Evolutionary conservation across 2,888 invertebrate genomes (phyloP).

Genomic region (Leptinotarsa tumamoca): DNA sequence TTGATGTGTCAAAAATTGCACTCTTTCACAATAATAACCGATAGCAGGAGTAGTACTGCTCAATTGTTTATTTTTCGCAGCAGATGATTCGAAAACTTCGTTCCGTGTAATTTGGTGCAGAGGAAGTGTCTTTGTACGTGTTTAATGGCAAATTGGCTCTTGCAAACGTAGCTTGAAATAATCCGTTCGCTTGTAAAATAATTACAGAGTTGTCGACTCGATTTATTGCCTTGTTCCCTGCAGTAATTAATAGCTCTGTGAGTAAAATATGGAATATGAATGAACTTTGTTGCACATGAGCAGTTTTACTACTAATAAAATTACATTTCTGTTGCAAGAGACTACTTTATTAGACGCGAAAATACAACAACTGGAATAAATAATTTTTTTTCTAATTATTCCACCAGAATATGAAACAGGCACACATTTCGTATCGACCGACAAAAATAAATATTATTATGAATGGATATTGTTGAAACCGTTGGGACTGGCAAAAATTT

Average conservation of each 20-base stretch:
- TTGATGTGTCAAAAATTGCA: no score
- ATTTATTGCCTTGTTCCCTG: conserved; percentile 16
- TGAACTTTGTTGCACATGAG: conserved; percentile 27
- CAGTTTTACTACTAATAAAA: neutral
- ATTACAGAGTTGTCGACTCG: conserved; percentile 16
- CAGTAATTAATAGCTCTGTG: conserved; percentile 12
- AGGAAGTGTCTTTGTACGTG: conserved; percentile 26
- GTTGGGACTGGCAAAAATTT: no score
- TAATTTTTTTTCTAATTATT: no score
- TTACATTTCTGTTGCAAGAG: neutral
- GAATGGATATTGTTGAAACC: no score
- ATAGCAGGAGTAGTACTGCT: neutral
- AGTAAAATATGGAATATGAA: conserved; percentile 14
- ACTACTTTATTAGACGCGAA: neutral
- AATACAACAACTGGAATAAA: no score
- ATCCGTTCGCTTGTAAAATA: conserved; percentile 23
- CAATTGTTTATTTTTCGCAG: neutral
- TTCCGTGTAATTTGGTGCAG: conserved; percentile 17
- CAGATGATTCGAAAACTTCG: conserved; percentile 13
- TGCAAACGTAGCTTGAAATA: conserved; percentile 26
- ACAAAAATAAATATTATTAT: no score
- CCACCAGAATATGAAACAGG: no score
- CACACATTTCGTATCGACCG: no score
- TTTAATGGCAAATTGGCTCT: conserved; percentile 27
- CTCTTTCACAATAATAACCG: no score